Evolutionary conservation across 2,888 invertebrate genomes (phyloP).

Genomic region (Nemapogon koenigi): DNA sequence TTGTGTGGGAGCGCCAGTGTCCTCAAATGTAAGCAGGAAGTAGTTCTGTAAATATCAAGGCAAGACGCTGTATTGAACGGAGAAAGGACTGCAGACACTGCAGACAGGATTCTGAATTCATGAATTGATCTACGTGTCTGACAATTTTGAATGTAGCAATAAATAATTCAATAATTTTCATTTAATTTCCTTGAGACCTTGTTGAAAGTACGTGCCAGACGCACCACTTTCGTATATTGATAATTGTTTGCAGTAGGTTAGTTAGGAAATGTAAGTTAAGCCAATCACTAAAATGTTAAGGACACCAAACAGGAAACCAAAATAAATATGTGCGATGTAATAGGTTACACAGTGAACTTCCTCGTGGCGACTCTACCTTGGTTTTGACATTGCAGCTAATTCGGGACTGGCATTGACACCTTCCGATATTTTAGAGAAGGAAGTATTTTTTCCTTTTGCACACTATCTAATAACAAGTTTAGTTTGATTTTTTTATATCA

Average conservation of each 20-base stretch:
- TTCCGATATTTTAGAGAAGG: slow-evolving; percentile 50
- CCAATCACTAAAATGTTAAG: too few relatives aligned
- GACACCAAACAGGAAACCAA: too few relatives aligned
- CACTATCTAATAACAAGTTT: too few relatives aligned
- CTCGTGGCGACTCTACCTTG: slow-evolving; percentile 29
- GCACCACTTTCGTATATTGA: neutral
- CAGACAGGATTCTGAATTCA: too few relatives aligned
- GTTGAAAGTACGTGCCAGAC: slow-evolving; percentile 2
- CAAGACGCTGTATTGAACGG: slow-evolving; percentile 26
- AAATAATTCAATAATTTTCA: slow-evolving; percentile 3
- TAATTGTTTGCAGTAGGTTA: neutral
- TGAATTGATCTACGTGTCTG: too few relatives aligned
- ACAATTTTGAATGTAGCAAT: neutral
- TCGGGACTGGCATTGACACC: slow-evolving; percentile 55
- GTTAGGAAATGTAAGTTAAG: too few relatives aligned
- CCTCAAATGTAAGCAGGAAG: slow-evolving; percentile 48
- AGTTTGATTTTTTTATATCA: too few relatives aligned
- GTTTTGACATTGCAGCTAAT: slow-evolving; percentile 50
- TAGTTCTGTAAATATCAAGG: slow-evolving; percentile 55
- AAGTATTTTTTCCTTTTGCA: slow-evolving; percentile 24
- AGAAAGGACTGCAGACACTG: slow-evolving; percentile 22
- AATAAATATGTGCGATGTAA: neutral
- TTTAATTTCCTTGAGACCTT: slow-evolving; percentile 6
- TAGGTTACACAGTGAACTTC: slow-evolving; percentile 1
- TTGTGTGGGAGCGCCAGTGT: slow-evolving; percentile 23